Percentiles rank a stretch among this genome's conserved stretches.
These are phyloP conservation scores for Cataglyphis rosenhaueri DNA, from an alignment of 2,888 invertebrate species.

Conservation along the genomic window DNA sequence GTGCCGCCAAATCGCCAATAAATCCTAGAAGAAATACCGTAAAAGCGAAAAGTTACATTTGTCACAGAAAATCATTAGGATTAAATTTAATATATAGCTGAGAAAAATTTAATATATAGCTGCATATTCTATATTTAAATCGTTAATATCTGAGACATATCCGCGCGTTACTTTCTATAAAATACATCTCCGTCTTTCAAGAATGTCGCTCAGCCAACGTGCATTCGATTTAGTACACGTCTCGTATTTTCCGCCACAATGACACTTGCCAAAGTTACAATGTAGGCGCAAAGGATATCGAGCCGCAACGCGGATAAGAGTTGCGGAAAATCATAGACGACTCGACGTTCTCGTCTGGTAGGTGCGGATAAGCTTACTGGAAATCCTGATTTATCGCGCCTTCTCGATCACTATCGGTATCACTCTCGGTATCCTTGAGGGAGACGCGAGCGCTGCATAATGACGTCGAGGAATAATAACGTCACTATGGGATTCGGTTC, in stretches of 20 bases:
- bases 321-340: not conserved
- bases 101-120: not conserved
- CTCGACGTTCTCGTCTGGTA: not conserved
- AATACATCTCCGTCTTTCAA: not conserved
- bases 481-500: constrained; percentile 48
- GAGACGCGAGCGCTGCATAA: constrained; percentile 45
- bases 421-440: constrained; percentile 42
- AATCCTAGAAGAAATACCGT: constrained; percentile 23
- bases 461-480: constrained; percentile 51
- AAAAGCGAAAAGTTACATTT: constrained; percentile 12
- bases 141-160: not conserved
- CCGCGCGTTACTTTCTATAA: not conserved
- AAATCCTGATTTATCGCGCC: constrained; percentile 53
- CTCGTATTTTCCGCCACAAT: not conserved
- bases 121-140: not conserved
- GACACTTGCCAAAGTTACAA: constrained; percentile 22
- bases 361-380: constrained; percentile 18
- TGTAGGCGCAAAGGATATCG: not conserved
- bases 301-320: constrained; percentile 8
- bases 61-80: not conserved
- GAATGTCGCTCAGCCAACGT: not conserved
- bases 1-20: constrained; percentile 23
- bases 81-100: not conserved
- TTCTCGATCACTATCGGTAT: constrained; percentile 51
- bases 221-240: not conserved